Percentiles rank a stretch among this genome's conserved stretches.
Evolutionary conservation across 2,888 invertebrate genomes (phyloP).

Genomic region (Sphaerophoria taeniata): DNA sequence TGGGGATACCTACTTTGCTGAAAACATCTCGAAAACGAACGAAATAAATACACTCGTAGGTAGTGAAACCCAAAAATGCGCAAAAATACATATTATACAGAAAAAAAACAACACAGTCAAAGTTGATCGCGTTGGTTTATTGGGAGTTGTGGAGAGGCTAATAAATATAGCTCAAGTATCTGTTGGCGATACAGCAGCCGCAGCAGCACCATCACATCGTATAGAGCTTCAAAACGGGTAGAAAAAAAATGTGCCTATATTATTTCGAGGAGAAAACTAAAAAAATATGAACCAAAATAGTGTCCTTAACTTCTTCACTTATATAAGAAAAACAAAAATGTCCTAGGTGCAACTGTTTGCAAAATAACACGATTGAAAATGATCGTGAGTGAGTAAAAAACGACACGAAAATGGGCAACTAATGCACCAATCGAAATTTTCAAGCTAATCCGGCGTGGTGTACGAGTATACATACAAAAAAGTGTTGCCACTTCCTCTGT

Average conservation of each 20-base stretch:
- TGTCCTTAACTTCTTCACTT: constrained; percentile 66
- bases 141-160: constrained; percentile 37
- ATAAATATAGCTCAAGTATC: constrained; percentile 49
- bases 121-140: constrained; percentile 43
- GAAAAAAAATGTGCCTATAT: constrained; percentile 33
- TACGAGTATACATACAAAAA: constrained; percentile 45
- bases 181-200: constrained; percentile 35
- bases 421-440: constrained; percentile 28
- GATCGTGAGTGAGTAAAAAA: constrained; percentile 26
- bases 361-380: background rate
- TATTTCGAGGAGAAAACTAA: constrained; percentile 18
- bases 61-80: constrained; percentile 62
- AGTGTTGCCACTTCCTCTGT: constrained; percentile 65
- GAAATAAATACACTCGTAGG: constrained; percentile 30
- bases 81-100: constrained; percentile 21
- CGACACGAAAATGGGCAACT: constrained; percentile 8
- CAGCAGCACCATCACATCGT: constrained; percentile 26
- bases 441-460: constrained; percentile 43
- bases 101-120: constrained; percentile 36
- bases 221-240: constrained; percentile 13
- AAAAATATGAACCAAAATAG: constrained; percentile 58
- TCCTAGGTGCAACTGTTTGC: constrained; percentile 48
- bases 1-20: constrained; percentile 72
- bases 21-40: constrained; percentile 75
- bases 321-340: constrained; percentile 38